Evolutionary conservation across 2,888 invertebrate species (phyloP), one percentile per base, ranked within the genome.

Genomic region (Acleris holmiana): DNA sequence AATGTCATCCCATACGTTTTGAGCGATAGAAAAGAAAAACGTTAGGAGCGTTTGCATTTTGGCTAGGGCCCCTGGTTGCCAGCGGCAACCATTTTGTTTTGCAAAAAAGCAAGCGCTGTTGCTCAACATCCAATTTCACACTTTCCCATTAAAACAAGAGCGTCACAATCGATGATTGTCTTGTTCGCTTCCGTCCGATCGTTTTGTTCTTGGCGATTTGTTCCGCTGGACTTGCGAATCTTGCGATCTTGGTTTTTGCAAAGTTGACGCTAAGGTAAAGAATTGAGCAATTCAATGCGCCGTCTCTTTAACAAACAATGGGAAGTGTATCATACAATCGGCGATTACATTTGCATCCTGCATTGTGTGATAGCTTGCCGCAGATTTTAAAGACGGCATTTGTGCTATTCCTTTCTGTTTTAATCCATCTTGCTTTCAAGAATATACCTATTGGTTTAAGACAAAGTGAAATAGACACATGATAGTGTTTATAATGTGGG

Each of bases 271-370:
- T 69, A 65, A 70, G 77, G 77, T 77, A 40, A 47, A 58, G 49
- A 60, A 74, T 75, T 77, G 75, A 78, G 71, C 75, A 71, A 76
- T 72, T 74, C 73, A 73, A 75, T 74, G 70, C 70, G 69, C 74
- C 69, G 72, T 75, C 78, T 80, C 70, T 75, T 80, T 77, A 75
- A 69, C 73, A 79, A 83, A 86, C 85, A 85, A 86, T 86, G 73
- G 84, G 71, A 78, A 79, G 79, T 80, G 80, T 82, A 79, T 81
- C 74, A 75, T 76, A 73, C 76, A 69, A 76, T 78, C 73, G 76
- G 65, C 74, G 73, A 79, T 82, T 85, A 78, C 75, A 77, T 82
- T 82, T 63, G 65, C 67, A 63, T 68, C 50, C 44, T 57, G 60
- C 63, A 57, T 61, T 61, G 50, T 44, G 50, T 35, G 57, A 51